A percentile compares a stretch with the other conserved stretches of the same genome.
These are phyloP conservation scores for Pelodiscus sinensis DNA, from an alignment of 2,113 vertebrate genomes.

Conservation along the genomic window DNA sequence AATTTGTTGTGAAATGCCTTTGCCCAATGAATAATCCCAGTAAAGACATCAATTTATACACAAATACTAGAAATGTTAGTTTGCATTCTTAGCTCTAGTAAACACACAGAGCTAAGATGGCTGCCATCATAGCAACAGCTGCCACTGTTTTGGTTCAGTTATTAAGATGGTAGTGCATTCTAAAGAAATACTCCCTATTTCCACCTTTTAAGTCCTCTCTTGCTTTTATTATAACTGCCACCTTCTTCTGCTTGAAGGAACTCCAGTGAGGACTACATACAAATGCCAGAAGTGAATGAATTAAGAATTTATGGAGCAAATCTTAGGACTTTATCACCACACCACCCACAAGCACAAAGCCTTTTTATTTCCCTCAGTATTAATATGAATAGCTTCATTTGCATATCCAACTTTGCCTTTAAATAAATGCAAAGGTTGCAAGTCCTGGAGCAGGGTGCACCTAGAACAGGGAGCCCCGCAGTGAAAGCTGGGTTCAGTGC, in stretches of 20 bases:
- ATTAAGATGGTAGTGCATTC: neutral
- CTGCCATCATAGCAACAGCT: neutral
- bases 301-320: accelerated
- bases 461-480: neutral
- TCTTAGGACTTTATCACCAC: accelerated
- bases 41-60: neutral
- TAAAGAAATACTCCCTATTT: neutral
- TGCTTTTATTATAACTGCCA: neutral
- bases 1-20: accelerated
- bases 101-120: slow-evolving; percentile 35
- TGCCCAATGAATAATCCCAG: neutral
- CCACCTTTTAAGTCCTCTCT: accelerated
- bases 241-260: accelerated
- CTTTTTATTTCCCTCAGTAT: neutral
- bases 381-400: neutral
- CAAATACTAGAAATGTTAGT: neutral
- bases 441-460: neutral
- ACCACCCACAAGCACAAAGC: neutral
- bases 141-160: slow-evolving; percentile 30
- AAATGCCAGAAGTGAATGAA: too few relatives aligned
- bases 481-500: too few relatives aligned
- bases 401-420: neutral
- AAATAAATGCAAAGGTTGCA: accelerated
- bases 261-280: accelerated
- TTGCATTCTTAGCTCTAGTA: neutral